phyloP scores from a whole-genome alignment of 1,140 invertebrate species.

The Drosophila nikananu region DNA sequence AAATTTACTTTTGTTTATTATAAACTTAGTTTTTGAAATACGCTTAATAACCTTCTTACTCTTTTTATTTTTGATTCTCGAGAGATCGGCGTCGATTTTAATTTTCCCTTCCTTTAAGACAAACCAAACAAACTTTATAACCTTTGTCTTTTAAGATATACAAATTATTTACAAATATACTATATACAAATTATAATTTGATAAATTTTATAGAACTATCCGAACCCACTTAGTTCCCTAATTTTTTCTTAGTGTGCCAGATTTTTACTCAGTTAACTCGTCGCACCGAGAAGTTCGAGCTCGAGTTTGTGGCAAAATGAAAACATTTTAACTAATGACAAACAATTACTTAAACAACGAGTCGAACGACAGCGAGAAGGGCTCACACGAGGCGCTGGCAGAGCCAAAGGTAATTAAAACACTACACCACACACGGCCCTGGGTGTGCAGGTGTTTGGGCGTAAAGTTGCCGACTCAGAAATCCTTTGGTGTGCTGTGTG shows the following conservation, averaged over 20 bases:
- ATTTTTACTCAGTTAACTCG: conserved; percentile 9
- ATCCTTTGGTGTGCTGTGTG: conserved; percentile 50
- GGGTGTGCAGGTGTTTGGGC: conserved; percentile 59
- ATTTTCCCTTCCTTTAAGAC: too few relatives aligned
- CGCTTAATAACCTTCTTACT: too few relatives aligned
- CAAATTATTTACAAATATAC: neutral
- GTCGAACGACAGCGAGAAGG: conserved; percentile 56
- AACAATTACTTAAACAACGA: conserved; percentile 81
- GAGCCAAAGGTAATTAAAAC: conserved; percentile 77
- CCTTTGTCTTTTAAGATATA: too few relatives aligned
- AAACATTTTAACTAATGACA: conserved; percentile 84
- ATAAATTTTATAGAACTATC: neutral
- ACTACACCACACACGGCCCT: conserved; percentile 27
- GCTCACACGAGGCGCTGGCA: conserved; percentile 40
- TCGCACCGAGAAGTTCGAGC: neutral
- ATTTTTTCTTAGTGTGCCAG: conserved; percentile 1
- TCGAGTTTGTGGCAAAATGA: conserved; percentile 61
- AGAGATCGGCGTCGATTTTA: too few relatives aligned
- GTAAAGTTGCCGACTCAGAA: conserved; percentile 74
- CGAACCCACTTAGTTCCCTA: too few relatives aligned
- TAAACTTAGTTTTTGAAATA: too few relatives aligned
- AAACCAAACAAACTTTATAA: too few relatives aligned
- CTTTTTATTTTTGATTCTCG: too few relatives aligned
- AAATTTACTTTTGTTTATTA: too few relatives aligned
- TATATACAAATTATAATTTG: neutral